A percentile compares a stretch with the other conserved stretches of the same genome.
Conservation (phyloP, 2,888 invertebrate genomes). For the Portevinia maculata region DNA sequence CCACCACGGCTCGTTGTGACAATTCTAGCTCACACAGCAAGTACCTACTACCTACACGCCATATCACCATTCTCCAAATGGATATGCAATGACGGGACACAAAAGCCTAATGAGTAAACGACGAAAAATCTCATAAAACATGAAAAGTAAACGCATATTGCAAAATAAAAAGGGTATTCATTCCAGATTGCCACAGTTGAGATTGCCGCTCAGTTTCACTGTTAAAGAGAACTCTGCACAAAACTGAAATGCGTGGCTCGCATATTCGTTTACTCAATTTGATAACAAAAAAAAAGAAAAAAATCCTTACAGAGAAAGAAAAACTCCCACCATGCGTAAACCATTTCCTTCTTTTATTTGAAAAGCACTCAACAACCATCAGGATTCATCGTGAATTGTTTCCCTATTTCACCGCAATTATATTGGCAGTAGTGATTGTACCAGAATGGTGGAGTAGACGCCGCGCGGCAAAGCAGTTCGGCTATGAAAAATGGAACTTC, state of each 20-base stretch:
- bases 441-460: not conserved
- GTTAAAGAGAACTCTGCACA: constrained; percentile 56
- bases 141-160: constrained; percentile 51
- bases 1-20: not conserved
- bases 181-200: constrained; percentile 42
- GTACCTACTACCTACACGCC: constrained; percentile 15
- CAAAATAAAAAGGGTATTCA: constrained; percentile 40
- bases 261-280: constrained; percentile 67
- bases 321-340: constrained; percentile 70
- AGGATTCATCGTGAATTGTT: constrained; percentile 80
- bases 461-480: constrained; percentile 7
- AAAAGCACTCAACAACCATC: constrained; percentile 82
- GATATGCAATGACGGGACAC: constrained; percentile 31
- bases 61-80: constrained; percentile 25
- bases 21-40: constrained; percentile 49
- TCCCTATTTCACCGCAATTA: constrained; percentile 77
- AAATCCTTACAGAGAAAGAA: constrained; percentile 52
- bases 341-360: constrained; percentile 78
- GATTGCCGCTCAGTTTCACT: constrained; percentile 22
- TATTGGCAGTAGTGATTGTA: constrained; percentile 47
- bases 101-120: constrained; percentile 58
- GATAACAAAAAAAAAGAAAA: constrained; percentile 42
- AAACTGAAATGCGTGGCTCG: constrained; percentile 64
- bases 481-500: constrained; percentile 61
- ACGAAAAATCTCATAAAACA: constrained; percentile 65